phyloP scores from a whole-genome alignment of 2,888 invertebrate species.

The Tethea ocularis region DNA sequence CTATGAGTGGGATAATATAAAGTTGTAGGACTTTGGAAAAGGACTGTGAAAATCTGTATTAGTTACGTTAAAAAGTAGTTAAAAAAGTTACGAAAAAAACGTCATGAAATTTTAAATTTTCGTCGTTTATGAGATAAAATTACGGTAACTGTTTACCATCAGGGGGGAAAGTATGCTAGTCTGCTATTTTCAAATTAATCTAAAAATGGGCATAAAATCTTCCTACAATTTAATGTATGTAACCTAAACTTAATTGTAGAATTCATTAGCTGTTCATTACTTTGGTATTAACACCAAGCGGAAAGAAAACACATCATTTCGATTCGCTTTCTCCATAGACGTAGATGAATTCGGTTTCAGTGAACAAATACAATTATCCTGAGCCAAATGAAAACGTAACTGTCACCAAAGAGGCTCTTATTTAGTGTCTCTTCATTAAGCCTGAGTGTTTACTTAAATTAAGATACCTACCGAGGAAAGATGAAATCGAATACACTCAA shows the following conservation, averaged over 20 bases:
- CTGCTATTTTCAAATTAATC: no score
- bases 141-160: no score
- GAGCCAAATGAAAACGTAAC: constrained; percentile 57
- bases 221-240: no score
- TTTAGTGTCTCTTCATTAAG: constrained; percentile 71
- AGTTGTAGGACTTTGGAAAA: constrained; percentile 46
- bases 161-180: no score
- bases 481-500: constrained; percentile 50
- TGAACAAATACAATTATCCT: constrained; percentile 64
- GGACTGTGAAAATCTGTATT: constrained; percentile 34
- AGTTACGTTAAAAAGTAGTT: no score
- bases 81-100: constrained; percentile 39
- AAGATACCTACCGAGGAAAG: constrained; percentile 54
- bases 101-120: constrained; percentile 48
- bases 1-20: constrained; percentile 49
- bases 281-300: neutral
- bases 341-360: constrained; percentile 36
- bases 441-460: constrained; percentile 76
- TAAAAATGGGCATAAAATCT: no score
- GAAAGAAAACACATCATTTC: constrained; percentile 2
- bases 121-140: constrained; percentile 38
- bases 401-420: constrained; percentile 53
- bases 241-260: no score
- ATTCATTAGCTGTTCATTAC: neutral
- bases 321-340: constrained; percentile 25